Evolutionary conservation across 2,888 invertebrate species (phyloP).

Genomic region (Cordilura impudica): DNA sequence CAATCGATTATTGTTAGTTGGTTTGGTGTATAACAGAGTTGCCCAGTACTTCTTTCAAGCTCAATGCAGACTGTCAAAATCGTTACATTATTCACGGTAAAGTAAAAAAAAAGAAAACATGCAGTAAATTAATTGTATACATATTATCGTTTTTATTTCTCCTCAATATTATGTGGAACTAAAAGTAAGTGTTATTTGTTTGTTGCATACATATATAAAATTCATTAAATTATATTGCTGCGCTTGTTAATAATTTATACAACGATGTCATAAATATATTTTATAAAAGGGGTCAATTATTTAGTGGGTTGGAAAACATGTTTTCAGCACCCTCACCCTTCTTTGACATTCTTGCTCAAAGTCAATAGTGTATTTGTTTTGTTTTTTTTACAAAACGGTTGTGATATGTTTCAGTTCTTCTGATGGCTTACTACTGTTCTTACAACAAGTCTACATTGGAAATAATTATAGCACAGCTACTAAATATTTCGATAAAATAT

Average conservation of each 20-base stretch:
- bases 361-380: not conserved
- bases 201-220: not conserved
- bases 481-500: too few species aligned
- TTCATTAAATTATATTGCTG: not conserved
- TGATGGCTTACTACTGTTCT: not conserved
- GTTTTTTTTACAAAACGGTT: not conserved
- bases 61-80: slow-evolving; percentile 17
- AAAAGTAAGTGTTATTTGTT: slow-evolving; percentile 39
- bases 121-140: slow-evolving; percentile 22
- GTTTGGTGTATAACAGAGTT: not conserved
- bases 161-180: slow-evolving; percentile 18
- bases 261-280: slow-evolving; percentile 31
- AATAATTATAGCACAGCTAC: not conserved
- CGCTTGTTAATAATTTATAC: slow-evolving; percentile 19
- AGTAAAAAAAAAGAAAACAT: slow-evolving; percentile 32
- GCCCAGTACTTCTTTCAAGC: slow-evolving; percentile 2
- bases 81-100: slow-evolving; percentile 5
- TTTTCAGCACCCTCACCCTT: not conserved
- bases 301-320: slow-evolving; percentile 24
- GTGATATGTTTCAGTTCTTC: not conserved
- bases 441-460: not conserved
- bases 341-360: not conserved
- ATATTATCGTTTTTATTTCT: slow-evolving; percentile 14
- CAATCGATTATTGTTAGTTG: too few species aligned
- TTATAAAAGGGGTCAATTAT: slow-evolving; percentile 25